Evolutionary conservation across 2,888 invertebrate species (phyloP).

Genomic region (Nyleta sp.): DNA sequence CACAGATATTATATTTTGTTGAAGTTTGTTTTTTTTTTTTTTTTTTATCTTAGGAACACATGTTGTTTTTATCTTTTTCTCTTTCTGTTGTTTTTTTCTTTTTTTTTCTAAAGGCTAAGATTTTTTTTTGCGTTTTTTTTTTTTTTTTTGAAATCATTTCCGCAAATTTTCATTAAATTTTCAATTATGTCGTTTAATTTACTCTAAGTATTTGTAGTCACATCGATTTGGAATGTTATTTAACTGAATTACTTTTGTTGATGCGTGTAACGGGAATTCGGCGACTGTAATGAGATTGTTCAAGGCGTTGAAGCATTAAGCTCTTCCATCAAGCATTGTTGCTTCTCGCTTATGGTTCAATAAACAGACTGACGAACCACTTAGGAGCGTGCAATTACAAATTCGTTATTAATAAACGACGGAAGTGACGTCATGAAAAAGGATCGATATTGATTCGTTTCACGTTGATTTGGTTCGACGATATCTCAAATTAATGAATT

Average conservation of each 20-base stretch:
- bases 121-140: too few relatives aligned
- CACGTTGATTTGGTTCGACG: neutral
- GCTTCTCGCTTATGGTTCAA: slow-evolving; percentile 7
- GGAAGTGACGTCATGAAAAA: too few relatives aligned
- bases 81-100: too few relatives aligned
- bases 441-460: neutral
- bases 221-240: slow-evolving; percentile 12
- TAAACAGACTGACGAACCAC: neutral
- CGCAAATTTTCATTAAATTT: neutral
- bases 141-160: too few relatives aligned
- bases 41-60: too few relatives aligned
- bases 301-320: slow-evolving; percentile 19
- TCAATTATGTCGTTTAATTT: neutral
- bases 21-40: too few relatives aligned
- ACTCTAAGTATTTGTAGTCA: neutral
- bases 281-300: slow-evolving; percentile 10
- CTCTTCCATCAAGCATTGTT: slow-evolving; percentile 4
- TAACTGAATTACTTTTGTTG: slow-evolving; percentile 12
- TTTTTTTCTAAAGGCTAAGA: too few relatives aligned
- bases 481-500: neutral
- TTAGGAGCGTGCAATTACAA: neutral
- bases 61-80: too few relatives aligned
- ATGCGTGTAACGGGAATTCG: slow-evolving; percentile 10
- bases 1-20: too few relatives aligned
- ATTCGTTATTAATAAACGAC: neutral